A percentile compares a stretch with the other conserved stretches of the same genome.
These are phyloP conservation scores for Dasyurus viverrinus DNA, from an alignment of 2,113 vertebrate species.

Conservation along the genomic window DNA sequence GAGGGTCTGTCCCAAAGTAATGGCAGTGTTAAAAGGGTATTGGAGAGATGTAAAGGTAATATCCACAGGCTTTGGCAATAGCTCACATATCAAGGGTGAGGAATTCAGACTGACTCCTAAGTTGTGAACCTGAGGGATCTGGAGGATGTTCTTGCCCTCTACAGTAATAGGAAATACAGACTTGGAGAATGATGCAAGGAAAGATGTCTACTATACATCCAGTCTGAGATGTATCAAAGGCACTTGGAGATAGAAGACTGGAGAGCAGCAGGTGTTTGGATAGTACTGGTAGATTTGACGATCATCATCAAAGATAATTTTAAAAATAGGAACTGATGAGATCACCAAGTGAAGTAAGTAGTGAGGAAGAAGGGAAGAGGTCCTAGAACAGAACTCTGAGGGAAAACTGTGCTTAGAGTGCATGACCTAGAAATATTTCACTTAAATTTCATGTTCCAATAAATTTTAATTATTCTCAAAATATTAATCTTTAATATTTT, in stretches of 20 bases:
- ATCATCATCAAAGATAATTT: not conserved
- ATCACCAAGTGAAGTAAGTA: not conserved
- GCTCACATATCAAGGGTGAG: not conserved
- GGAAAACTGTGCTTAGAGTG: not conserved
- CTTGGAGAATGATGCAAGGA: not conserved
- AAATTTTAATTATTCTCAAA: conserved; percentile 51
- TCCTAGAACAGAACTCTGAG: not conserved
- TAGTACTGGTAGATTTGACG: not conserved
- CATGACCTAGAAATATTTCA: not conserved
- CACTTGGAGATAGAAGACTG: not conserved
- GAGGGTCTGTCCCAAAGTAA: not conserved
- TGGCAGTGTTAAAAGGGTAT: not conserved
- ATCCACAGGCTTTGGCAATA: not conserved
- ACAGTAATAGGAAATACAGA: not conserved
- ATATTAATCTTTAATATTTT: not conserved
- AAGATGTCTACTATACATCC: not conserved
- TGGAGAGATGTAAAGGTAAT: not conserved
- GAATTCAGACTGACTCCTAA: not conserved
- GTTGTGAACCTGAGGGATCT: not conserved
- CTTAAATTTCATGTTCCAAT: conserved; percentile 6
- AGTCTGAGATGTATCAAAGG: not conserved
- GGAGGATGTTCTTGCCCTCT: not conserved
- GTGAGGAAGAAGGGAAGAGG: not conserved
- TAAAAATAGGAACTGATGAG: not conserved
- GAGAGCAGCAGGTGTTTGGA: not conserved